Percentiles rank a stretch among this genome's conserved stretches.
phyloP scores from a whole-genome alignment of 2,113 vertebrate genomes.

The Hippoglossus stenolepis region DNA sequence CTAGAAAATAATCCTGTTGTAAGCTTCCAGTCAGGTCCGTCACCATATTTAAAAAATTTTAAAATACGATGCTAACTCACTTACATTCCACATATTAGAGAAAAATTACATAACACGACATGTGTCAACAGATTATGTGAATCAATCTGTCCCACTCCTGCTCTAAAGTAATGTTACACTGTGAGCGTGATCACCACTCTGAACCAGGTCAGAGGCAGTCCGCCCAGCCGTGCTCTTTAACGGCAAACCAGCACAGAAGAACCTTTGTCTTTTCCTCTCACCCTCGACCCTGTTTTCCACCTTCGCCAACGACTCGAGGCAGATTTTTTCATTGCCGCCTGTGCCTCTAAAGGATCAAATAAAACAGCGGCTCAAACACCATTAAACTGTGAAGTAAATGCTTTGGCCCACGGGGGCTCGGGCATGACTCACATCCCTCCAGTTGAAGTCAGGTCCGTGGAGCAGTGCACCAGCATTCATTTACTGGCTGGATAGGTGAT shows the following conservation, averaged over 20 bases:
- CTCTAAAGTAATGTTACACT: neutral
- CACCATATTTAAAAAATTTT: neutral
- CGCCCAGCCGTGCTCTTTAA: constrained; percentile 28
- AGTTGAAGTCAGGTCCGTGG: constrained; percentile 28
- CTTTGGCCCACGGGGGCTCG: constrained; percentile 30
- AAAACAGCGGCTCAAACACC: constrained; percentile 56
- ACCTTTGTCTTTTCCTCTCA: constrained; percentile 50
- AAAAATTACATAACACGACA: neutral
- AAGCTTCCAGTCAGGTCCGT: constrained; percentile 35
- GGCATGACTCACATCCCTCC: constrained; percentile 48
- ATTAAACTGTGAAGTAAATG: constrained; percentile 55
- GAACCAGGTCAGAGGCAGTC: constrained; percentile 49
- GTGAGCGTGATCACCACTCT: constrained; percentile 32
- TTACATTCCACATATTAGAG: neutral
- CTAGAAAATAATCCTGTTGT: constrained; percentile 44
- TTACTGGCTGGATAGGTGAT: constrained; percentile 22
- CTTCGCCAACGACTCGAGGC: constrained; percentile 42
- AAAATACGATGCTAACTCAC: neutral
- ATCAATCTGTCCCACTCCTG: constrained; percentile 6
- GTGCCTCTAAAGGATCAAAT: constrained; percentile 44
- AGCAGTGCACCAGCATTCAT: constrained; percentile 17
- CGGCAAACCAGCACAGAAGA: constrained; percentile 51
- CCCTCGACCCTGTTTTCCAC: constrained; percentile 40
- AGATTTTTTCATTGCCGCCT: constrained; percentile 20
- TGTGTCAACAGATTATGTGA: constrained; percentile 40